Conservation (phyloP, 2,888 invertebrate genomes). For the Agonum fuliginosum region DNA sequence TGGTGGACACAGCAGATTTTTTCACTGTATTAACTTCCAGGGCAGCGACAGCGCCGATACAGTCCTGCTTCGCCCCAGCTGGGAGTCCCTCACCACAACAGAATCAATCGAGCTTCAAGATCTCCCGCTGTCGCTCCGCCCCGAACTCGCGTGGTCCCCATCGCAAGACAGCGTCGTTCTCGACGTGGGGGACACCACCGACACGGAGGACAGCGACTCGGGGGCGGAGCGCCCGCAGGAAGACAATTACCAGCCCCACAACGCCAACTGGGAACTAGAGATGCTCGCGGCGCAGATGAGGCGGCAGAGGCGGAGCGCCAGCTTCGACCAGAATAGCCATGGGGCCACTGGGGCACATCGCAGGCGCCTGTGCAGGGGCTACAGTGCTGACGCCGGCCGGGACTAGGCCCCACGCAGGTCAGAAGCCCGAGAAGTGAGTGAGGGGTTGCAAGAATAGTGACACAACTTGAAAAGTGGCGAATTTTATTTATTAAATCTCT, state of each 20-base stretch:
- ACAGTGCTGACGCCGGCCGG: slow-evolving; percentile 67
- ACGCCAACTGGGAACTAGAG: slow-evolving; percentile 71
- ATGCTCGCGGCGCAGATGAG: slow-evolving; percentile 71
- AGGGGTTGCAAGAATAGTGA: no score
- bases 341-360: slow-evolving; percentile 58
- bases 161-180: slow-evolving; percentile 63
- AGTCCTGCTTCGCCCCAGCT: slow-evolving; percentile 74
- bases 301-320: slow-evolving; percentile 69
- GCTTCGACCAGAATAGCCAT: slow-evolving; percentile 69
- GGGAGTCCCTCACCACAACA: slow-evolving; percentile 84
- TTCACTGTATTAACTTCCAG: neutral
- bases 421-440: no score
- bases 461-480: no score
- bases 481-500: no score
- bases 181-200: slow-evolving; percentile 70
- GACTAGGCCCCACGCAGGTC: no score
- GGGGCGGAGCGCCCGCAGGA: slow-evolving; percentile 69
- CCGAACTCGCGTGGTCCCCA: slow-evolving; percentile 66
- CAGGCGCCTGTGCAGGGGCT: slow-evolving; percentile 68
- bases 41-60: slow-evolving; percentile 69
- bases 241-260: slow-evolving; percentile 67
- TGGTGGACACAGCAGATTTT: neutral
- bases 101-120: slow-evolving; percentile 82
- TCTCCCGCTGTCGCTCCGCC: slow-evolving; percentile 72
- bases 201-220: slow-evolving; percentile 68